Evolutionary conservation across 2,888 invertebrate species (phyloP).

Genomic region (Acanthosepion esculentum): DNA sequence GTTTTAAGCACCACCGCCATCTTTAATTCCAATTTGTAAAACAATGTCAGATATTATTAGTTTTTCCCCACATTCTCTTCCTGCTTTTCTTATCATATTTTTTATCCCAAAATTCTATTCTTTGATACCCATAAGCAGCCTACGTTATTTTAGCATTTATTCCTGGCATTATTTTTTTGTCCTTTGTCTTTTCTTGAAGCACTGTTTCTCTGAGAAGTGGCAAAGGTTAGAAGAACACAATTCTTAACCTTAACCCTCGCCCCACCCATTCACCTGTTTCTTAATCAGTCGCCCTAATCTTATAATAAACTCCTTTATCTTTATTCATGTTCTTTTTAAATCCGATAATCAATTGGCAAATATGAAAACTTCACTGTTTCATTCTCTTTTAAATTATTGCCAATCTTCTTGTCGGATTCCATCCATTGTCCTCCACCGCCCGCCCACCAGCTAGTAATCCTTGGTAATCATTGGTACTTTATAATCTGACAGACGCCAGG

Average conservation of each 20-base stretch:
- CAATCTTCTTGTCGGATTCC: not conserved
- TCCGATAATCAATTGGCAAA: conserved; percentile 12
- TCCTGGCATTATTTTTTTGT: not conserved
- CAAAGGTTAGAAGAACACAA: not conserved
- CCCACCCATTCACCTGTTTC: not conserved
- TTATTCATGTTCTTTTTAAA: not conserved
- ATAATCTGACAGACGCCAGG: conserved; percentile 33
- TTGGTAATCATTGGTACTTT: not conserved
- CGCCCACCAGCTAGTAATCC: not conserved
- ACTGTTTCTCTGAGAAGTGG: not conserved
- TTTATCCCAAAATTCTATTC: not conserved
- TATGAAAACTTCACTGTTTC: not conserved
- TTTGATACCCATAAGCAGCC: conserved; percentile 33
- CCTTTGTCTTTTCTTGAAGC: not conserved
- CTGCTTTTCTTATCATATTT: not conserved
- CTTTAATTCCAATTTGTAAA: not conserved
- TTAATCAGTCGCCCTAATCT: conserved; percentile 6
- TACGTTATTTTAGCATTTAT: conserved; percentile 1
- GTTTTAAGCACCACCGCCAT: not conserved
- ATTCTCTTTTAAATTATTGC: conserved; percentile 16
- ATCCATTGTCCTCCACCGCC: not conserved
- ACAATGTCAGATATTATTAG: conserved; percentile 1
- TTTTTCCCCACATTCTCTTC: not conserved
- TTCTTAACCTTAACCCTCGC: not conserved
- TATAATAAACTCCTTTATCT: conserved; percentile 33